Conservation (phyloP, 2,797 vertebrate species). For the Argyrosomus regius region DNA sequence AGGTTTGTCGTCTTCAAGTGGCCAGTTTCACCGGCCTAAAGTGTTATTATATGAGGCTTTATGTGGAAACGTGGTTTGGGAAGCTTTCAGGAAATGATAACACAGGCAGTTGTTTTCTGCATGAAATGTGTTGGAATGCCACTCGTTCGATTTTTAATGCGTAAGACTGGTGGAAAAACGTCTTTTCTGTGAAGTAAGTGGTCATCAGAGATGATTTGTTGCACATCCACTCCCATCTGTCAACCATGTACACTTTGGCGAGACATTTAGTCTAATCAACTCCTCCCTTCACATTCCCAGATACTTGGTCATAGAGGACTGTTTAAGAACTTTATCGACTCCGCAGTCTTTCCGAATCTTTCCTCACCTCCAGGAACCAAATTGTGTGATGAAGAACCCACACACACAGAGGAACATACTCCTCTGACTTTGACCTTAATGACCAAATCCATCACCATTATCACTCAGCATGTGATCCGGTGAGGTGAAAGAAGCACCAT, state of each 20-base stretch:
- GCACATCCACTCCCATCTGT: conserved; percentile 40
- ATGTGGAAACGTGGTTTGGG: conserved; percentile 66
- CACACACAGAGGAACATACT: background rate
- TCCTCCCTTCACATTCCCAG: conserved; percentile 64
- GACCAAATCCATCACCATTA: conserved; percentile 33
- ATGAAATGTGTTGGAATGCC: conserved; percentile 50
- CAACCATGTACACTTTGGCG: conserved; percentile 36
- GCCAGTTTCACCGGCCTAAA: conserved; percentile 16
- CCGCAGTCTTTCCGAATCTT: conserved; percentile 15
- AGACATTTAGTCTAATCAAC: conserved; percentile 58
- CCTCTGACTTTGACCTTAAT: conserved; percentile 35
- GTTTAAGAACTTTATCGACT: conserved; percentile 30
- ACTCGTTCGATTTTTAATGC: conserved; percentile 19
- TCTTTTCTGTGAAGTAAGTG: conserved; percentile 32
- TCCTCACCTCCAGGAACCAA: conserved; percentile 25
- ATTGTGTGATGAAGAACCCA: background rate
- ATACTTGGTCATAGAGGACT: conserved; percentile 45
- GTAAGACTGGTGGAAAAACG: conserved; percentile 50
- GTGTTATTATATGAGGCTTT: conserved; percentile 46
- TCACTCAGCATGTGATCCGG: conserved; percentile 12
- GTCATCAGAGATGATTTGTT: conserved; percentile 46
- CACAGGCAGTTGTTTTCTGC: conserved; percentile 45
- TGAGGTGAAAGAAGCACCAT: conserved; percentile 5
- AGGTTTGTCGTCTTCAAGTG: conserved; percentile 40
- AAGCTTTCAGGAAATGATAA: conserved; percentile 30